Percentiles rank a stretch among this genome's conserved stretches.
Conservation (phyloP, 2,888 invertebrate species). For the Alitta virens region DNA sequence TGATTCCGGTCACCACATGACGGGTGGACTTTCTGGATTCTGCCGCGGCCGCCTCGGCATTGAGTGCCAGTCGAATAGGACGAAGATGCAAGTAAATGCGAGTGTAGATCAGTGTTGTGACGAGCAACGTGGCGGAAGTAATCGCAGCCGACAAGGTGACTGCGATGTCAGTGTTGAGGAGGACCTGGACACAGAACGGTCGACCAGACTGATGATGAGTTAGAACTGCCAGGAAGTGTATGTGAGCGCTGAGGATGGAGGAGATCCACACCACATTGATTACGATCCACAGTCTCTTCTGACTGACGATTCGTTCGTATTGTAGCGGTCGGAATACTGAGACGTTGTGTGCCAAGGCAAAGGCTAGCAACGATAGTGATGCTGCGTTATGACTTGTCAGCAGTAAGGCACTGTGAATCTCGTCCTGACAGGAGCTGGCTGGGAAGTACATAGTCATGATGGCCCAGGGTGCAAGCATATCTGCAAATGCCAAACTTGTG, state of each 20-base stretch:
- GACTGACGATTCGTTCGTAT: constrained; percentile 23
- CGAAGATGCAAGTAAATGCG: constrained; percentile 22
- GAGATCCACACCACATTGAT: constrained; percentile 24
- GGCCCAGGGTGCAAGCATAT: constrained; percentile 30
- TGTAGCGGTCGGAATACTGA: constrained; percentile 29
- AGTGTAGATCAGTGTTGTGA: constrained; percentile 17
- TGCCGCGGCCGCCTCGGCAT: neutral
- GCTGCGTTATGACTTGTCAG: constrained; percentile 26
- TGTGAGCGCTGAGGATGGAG: constrained; percentile 19
- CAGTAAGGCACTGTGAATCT: constrained; percentile 27
- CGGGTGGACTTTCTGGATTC: constrained; percentile 19
- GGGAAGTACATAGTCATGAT: constrained; percentile 29
- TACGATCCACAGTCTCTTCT: constrained; percentile 21
- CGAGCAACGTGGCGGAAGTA: constrained; percentile 7
- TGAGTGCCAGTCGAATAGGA: constrained; percentile 13
- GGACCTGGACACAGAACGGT: constrained; percentile 23
- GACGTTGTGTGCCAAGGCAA: constrained; percentile 20
- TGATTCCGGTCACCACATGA: constrained; percentile 20
- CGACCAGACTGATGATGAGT: constrained; percentile 15
- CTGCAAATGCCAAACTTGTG: constrained; percentile 26
- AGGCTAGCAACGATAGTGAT: constrained; percentile 22
- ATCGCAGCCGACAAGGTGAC: constrained; percentile 16
- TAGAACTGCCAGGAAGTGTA: constrained; percentile 25
- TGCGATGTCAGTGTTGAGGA: constrained; percentile 16
- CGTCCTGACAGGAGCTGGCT: constrained; percentile 24